Conservation (phyloP, 2,113 vertebrate species). For the Dicerorhinus sumatrensis region DNA sequence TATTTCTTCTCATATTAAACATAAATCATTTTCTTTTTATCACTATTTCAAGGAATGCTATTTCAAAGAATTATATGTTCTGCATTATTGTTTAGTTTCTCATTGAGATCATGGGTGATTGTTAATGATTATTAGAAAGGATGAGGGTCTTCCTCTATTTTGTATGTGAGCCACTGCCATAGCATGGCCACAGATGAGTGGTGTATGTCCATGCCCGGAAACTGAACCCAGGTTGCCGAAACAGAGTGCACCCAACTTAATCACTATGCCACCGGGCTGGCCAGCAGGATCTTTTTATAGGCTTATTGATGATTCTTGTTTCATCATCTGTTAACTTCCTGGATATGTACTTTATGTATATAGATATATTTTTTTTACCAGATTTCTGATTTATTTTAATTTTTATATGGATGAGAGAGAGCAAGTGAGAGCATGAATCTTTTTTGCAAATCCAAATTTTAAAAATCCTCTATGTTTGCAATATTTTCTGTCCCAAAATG, state of each 20-base stretch:
- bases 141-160: background rate
- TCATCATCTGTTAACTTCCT: background rate
- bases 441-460: background rate
- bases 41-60: background rate
- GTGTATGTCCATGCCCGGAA: too few species aligned
- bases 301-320: background rate
- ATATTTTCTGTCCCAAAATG: background rate
- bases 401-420: background rate
- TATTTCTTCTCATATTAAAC: background rate
- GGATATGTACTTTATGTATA: background rate
- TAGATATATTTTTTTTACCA: background rate
- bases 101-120: background rate
- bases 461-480: background rate
- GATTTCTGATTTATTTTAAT: background rate
- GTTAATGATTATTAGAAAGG: background rate
- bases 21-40: background rate
- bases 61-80: background rate
- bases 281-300: background rate
- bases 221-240: too few species aligned
- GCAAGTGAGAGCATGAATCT: background rate
- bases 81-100: background rate
- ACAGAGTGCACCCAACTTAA: too few species aligned
- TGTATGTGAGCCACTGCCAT: too few species aligned
- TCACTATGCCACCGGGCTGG: too few species aligned
- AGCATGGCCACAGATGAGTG: too few species aligned